Evolutionary conservation across 2,888 invertebrate species (phyloP), one percentile per base, ranked within the genome.

Genomic region (Acanthoscelides obtectus): DNA sequence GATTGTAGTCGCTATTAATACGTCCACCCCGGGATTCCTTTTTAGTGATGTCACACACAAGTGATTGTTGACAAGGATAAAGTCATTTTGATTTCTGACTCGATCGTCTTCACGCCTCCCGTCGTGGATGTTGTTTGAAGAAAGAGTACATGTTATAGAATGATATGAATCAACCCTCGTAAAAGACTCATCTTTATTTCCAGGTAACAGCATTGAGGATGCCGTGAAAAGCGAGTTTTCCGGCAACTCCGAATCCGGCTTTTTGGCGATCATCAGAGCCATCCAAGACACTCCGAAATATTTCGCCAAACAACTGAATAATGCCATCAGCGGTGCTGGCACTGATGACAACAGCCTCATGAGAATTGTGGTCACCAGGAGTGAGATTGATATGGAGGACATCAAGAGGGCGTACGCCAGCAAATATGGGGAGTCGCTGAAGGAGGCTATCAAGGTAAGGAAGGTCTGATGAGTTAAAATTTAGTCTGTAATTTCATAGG

Each of bases 171-270:
- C n/a, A n/a, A n/a, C n/a, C n/a, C n/a, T n/a, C n/a, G n/a, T n/a
- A n/a, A 66, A 69, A 6, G 8, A n/a, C 1, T 25, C n/a, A 20
- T 69, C 64, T 21, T 69, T 65, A 19, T 65, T 66, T 69, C 12
- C 21, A 74, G 79, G 95, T 0, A 93, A 94, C 79, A 89, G 91
- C 68, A 90, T 96, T 78, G 93, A 94, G 75, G 89, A 91, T 78
- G 93, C 94, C 0, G 91, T 95, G 82, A 91, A 92, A 80, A 89
- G 90, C 3, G 95, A 96, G 86, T 94, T 96, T 86, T 94, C 94
- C 4, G 96, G 95, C 0, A 94, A 95, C 80, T 85, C 89, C 69
- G 91, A 94, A 86, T 91, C 92, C 80, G 95, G 93, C 22, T 87
- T 96, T 64, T 85, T 94, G 77, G 94, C 95, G 73, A 93, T 96